Evolutionary conservation across 2,797 vertebrate species (phyloP).

Genomic region (Malacoraja senta): DNA sequence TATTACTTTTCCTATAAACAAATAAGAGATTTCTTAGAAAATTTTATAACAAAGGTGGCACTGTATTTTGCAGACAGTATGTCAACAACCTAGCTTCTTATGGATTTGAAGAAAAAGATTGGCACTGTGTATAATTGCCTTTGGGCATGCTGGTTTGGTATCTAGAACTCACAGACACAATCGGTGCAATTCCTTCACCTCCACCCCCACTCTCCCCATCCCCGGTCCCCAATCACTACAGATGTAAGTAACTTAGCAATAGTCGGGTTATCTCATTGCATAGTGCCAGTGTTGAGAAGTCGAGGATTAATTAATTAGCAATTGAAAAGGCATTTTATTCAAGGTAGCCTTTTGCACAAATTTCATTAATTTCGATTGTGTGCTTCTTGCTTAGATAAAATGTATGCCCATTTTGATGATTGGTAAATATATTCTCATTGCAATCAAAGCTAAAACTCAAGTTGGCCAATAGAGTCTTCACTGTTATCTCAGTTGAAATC

Average conservation of each 20-base stretch:
- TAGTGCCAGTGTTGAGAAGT: background rate
- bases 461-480: background rate
- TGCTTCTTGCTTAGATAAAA: background rate
- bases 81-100: conserved; percentile 28
- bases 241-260: background rate
- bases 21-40: conserved; percentile 45
- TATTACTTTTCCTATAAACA: conserved; percentile 41
- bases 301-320: background rate
- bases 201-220: too few species aligned
- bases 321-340: background rate
- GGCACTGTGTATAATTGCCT: conserved; percentile 29
- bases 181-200: background rate
- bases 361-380: background rate
- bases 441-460: background rate
- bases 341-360: background rate
- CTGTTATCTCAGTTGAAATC: background rate
- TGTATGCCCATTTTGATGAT: background rate
- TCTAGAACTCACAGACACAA: conserved; percentile 25
- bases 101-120: background rate
- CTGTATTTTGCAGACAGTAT: conserved; percentile 28
- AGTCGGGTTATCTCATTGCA: background rate
- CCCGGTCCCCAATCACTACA: background rate
- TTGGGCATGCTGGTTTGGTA: conserved; percentile 18
- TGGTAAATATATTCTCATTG: background rate
- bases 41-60: conserved; percentile 19